phyloP scores from a whole-genome alignment of 2,113 vertebrate species.

The Sphyrna mokarran region DNA sequence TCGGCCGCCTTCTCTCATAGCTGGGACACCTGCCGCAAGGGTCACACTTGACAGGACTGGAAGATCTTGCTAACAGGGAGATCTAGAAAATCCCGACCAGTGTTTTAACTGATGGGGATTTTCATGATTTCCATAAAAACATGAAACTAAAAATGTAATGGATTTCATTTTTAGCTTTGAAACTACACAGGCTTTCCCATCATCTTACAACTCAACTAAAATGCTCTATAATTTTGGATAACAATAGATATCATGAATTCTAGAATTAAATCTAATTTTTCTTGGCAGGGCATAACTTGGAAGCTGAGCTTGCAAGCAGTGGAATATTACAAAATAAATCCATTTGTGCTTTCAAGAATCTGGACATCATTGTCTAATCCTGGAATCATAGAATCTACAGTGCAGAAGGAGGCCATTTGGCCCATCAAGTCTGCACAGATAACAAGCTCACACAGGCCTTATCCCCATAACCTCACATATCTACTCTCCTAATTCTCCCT shows the following conservation, averaged over 20 bases:
- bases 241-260: background rate
- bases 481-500: too few species aligned
- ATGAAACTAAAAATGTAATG: background rate
- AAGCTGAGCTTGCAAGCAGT: background rate
- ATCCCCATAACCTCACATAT: too few species aligned
- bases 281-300: background rate
- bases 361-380: background rate
- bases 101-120: background rate
- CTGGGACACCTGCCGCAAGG: too few species aligned
- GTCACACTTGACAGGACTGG: too few species aligned
- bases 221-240: background rate
- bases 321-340: background rate
- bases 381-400: too few species aligned
- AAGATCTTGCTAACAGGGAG: too few species aligned
- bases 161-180: conserved; percentile 3
- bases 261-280: background rate
- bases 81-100: background rate
- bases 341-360: background rate
- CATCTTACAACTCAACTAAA: background rate
- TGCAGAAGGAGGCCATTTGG: too few species aligned
- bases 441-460: too few species aligned
- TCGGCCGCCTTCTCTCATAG: too few species aligned
- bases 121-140: background rate
- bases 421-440: too few species aligned
- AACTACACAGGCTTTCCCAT: background rate